Percentiles rank a stretch among this genome's conserved stretches.
These are phyloP conservation scores for Astreopora myriophthalma DNA, from an alignment of 64 coral and sea anemone genomes.

Conservation along the genomic window DNA sequence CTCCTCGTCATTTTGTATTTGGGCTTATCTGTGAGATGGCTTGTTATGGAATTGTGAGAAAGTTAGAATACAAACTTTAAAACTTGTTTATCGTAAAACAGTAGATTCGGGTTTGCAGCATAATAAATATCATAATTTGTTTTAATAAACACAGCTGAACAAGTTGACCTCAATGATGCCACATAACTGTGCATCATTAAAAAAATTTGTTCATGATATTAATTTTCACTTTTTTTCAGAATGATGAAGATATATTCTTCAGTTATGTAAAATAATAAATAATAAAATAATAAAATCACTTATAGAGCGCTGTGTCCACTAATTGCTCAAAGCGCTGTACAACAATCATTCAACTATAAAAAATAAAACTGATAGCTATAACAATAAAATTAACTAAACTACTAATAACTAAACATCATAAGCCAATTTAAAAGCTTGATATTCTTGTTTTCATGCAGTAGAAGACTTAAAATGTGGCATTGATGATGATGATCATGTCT, in stretches of 20 bases:
- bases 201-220: too few relatives aligned
- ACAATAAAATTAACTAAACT: too few relatives aligned
- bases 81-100: neutral
- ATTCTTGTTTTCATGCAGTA: neutral
- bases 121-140: neutral
- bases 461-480: neutral
- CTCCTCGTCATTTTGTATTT: neutral
- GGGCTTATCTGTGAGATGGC: neutral
- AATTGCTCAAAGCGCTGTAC: too few relatives aligned
- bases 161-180: neutral
- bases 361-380: too few relatives aligned
- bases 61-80: neutral
- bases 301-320: too few relatives aligned
- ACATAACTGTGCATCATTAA: too few relatives aligned
- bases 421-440: neutral
- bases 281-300: too few relatives aligned
- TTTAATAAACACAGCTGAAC: constrained; percentile 6
- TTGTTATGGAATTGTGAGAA: neutral
- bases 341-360: too few relatives aligned
- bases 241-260: too few relatives aligned
- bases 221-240: too few relatives aligned
- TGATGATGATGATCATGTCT: neutral
- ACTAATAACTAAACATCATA: too few relatives aligned
- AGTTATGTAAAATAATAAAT: too few relatives aligned
- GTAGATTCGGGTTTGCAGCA: neutral